A percentile compares a stretch with the other conserved stretches of the same genome.
Evolutionary conservation across 2,888 invertebrate genomes (phyloP).

Genomic region (Orthosia incerta): DNA sequence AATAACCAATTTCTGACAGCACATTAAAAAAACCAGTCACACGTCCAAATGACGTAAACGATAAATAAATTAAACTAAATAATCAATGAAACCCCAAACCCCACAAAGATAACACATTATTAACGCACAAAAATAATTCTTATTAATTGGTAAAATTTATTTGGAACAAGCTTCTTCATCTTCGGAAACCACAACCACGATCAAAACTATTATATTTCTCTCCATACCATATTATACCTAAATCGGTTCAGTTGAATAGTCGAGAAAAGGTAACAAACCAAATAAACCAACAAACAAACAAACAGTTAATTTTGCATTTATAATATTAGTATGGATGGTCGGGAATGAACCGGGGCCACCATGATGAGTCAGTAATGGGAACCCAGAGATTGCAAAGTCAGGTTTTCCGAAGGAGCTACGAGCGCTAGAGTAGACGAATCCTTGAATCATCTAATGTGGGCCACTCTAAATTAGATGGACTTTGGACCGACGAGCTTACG

Average conservation of each 20-base stretch:
- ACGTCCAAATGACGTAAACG: not conserved
- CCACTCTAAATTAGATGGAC: not conserved
- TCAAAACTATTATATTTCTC: too few relatives aligned
- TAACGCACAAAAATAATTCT: slow-evolving; percentile 8
- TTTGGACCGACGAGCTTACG: not conserved
- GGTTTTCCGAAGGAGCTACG: not conserved
- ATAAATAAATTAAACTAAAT: slow-evolving; percentile 10
- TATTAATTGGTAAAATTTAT: slow-evolving; percentile 12
- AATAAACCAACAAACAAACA: too few relatives aligned
- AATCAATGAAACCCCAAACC: slow-evolving; percentile 28
- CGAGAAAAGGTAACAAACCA: too few relatives aligned
- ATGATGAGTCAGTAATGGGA: not conserved
- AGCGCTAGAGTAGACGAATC: not conserved
- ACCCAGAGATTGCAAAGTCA: not conserved
- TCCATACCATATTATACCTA: too few relatives aligned
- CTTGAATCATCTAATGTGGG: not conserved
- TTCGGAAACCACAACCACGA: too few relatives aligned
- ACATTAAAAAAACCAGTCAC: slow-evolving; percentile 6
- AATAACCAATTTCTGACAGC: slow-evolving; percentile 3
- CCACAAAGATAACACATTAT: slow-evolving; percentile 18
- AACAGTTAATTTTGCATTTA: too few relatives aligned
- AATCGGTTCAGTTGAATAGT: too few relatives aligned
- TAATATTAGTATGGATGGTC: too few relatives aligned
- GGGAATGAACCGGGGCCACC: slow-evolving; percentile 1
- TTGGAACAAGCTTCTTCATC: not conserved